Evolutionary conservation across 2,113 vertebrate species (phyloP).

Genomic region (Actenoides hombroni): DNA sequence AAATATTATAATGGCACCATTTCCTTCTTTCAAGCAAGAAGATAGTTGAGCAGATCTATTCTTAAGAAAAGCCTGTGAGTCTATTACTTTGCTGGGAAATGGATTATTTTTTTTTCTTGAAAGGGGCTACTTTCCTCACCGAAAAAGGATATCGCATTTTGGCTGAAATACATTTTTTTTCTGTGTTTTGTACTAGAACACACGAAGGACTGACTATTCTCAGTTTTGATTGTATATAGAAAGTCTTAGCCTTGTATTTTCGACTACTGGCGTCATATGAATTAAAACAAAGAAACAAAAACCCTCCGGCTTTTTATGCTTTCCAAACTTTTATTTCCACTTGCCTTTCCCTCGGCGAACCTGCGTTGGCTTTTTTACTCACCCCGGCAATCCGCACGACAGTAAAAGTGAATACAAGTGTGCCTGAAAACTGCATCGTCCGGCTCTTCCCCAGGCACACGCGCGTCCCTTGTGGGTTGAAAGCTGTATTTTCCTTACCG

Average conservation of each 20-base stretch:
- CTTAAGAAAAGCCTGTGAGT: not conserved
- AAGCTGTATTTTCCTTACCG: not conserved
- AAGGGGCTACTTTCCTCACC: not conserved
- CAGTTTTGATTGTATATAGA: not conserved
- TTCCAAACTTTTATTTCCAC: not conserved
- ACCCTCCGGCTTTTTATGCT: not conserved
- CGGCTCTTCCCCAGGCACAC: not conserved
- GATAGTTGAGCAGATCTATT: constrained; percentile 1
- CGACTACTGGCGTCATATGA: not conserved
- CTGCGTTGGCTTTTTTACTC: not conserved
- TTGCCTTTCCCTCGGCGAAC: not conserved
- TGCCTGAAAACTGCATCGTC: not conserved
- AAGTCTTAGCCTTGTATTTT: not conserved
- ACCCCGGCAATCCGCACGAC: fast-evolving
- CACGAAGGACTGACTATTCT: not conserved
- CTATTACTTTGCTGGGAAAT: not conserved
- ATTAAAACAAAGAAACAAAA: not conserved
- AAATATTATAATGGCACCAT: not conserved
- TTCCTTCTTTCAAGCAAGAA: constrained; percentile 23
- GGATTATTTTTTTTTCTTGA: not conserved
- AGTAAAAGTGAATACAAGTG: not conserved
- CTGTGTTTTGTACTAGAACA: not conserved
- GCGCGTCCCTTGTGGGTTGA: not conserved
- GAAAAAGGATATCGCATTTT: not conserved
- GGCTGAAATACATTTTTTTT: not conserved